Evolutionary conservation across 2,888 invertebrate genomes (phyloP).

Genomic region (Pollenia griseotomentosa): DNA sequence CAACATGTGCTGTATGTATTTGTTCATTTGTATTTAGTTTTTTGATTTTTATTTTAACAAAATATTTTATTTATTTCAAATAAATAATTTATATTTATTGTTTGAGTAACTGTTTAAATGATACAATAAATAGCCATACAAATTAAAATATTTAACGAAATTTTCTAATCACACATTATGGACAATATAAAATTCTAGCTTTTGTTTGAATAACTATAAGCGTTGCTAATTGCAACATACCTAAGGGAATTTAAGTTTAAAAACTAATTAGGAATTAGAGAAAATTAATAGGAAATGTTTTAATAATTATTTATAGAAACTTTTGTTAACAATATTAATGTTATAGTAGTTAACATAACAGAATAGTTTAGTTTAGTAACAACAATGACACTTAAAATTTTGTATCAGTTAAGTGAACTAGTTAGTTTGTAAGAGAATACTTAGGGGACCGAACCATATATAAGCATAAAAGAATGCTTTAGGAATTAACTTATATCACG

Average conservation of each 20-base stretch:
- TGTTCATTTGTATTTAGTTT: neutral
- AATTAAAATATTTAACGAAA: neutral
- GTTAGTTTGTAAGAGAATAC: no score
- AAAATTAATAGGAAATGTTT: neutral
- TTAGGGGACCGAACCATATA: no score
- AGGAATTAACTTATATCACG: no score
- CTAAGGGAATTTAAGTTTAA: constrained; percentile 4
- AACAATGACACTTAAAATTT: no score
- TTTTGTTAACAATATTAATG: neutral
- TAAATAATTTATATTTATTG: constrained; percentile 5
- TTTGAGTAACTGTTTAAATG: neutral
- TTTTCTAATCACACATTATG: neutral
- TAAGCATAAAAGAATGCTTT: no score
- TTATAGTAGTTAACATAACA: neutral
- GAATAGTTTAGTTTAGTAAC: neutral
- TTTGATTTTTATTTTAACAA: neutral
- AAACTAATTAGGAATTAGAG: constrained; percentile 28
- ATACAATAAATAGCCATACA: neutral
- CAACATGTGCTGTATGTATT: no score
- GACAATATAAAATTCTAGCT: neutral
- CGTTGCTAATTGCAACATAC: neutral
- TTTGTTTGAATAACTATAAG: neutral
- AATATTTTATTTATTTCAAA: neutral
- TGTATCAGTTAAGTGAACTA: no score
- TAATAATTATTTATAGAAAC: neutral